Evolutionary conservation across 2,888 invertebrate species (phyloP).

Genomic region (Sinopyrophorus schimmeli): DNA sequence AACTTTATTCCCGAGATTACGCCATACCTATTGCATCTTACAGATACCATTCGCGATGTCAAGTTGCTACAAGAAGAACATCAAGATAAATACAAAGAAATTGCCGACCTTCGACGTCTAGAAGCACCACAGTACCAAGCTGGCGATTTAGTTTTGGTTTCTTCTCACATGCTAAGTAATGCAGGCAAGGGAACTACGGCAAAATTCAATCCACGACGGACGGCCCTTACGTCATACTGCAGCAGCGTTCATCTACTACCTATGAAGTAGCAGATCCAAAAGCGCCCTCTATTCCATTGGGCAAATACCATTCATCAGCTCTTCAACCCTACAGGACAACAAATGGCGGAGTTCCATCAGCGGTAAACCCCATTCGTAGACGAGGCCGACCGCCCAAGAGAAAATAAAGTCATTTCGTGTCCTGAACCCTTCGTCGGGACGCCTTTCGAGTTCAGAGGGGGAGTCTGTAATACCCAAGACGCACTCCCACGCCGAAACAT

Average conservation of each 20-base stretch:
- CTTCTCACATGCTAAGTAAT: constrained; percentile 19
- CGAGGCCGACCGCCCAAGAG: too few species aligned
- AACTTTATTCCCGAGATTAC: constrained; percentile 42
- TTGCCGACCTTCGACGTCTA: constrained; percentile 13
- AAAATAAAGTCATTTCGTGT: too few species aligned
- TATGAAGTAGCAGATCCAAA: neutral
- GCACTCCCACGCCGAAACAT: too few species aligned
- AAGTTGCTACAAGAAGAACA: constrained; percentile 37
- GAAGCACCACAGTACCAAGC: constrained; percentile 13
- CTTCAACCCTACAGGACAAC: too few species aligned
- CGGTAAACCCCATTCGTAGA: too few species aligned
- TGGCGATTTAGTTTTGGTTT: constrained; percentile 25
- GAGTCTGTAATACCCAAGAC: too few species aligned
- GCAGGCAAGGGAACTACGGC: constrained; percentile 20
- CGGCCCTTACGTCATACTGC: constrained; percentile 19
- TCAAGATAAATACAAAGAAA: neutral
- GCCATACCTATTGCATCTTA: constrained; percentile 35
- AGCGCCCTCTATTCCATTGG: neutral
- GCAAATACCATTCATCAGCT: too few species aligned
- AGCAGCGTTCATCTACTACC: neutral
- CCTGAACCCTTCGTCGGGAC: too few species aligned
- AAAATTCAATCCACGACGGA: constrained; percentile 26
- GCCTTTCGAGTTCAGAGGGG: too few species aligned
- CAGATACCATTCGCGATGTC: constrained; percentile 2
- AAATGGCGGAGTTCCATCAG: too few species aligned